A percentile compares a stretch with the other conserved stretches of the same genome.
Evolutionary conservation across 2,113 vertebrate species (phyloP).

Genomic region (Sceloporus tristichus): DNA sequence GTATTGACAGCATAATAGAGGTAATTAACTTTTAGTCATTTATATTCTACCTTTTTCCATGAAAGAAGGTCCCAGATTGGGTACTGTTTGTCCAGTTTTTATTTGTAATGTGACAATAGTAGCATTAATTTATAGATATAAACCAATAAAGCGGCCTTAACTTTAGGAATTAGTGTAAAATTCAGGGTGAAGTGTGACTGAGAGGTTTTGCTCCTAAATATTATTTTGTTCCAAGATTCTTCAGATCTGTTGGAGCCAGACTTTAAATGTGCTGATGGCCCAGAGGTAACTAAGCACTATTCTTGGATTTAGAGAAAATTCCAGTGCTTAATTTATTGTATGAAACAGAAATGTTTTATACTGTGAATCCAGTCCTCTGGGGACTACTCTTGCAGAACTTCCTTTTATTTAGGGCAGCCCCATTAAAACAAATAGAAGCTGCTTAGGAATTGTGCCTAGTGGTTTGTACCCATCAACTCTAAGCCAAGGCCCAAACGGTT

Average conservation of each 20-base stretch:
- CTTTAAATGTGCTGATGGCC: neutral
- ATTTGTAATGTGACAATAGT: conserved; percentile 40
- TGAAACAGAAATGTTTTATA: conserved; percentile 13
- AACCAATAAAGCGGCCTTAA: conserved; percentile 60
- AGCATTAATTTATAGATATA: conserved; percentile 45
- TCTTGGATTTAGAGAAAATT: neutral
- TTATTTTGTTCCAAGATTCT: conserved; percentile 28
- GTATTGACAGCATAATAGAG: conserved; percentile 1
- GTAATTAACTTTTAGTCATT: neutral
- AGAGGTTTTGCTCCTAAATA: conserved; percentile 25
- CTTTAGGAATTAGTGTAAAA: conserved; percentile 35
- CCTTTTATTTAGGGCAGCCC: neutral
- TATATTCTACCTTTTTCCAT: neutral
- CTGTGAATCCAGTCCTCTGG: neutral
- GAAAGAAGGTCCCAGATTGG: neutral
- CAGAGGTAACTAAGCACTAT: conserved; percentile 5
- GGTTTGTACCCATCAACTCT: neutral
- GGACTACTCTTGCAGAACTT: neutral
- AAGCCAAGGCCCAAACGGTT: conserved; percentile 8
- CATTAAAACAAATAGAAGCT: neutral
- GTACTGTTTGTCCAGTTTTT: neutral
- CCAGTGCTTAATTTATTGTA: neutral
- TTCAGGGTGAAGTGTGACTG: conserved; percentile 29
- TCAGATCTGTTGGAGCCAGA: conserved; percentile 23
- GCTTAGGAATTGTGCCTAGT: neutral